A percentile compares a stretch with the other conserved stretches of the same genome.
Evolutionary conservation across 2,113 vertebrate species (phyloP).

Genomic region (Nycticryphes semicollaris): DNA sequence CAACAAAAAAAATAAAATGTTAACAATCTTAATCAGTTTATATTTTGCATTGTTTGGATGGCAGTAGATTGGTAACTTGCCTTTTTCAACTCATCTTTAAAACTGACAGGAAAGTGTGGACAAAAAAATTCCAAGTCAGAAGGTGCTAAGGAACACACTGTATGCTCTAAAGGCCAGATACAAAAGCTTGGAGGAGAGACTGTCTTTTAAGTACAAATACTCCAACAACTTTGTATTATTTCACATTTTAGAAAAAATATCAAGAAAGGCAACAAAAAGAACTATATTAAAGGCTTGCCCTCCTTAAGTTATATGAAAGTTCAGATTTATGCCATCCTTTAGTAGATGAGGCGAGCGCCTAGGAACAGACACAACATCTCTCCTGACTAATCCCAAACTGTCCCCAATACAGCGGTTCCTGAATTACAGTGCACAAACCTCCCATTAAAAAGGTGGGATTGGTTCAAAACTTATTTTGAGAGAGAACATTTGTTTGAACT

Average conservation of each 20-base stretch:
- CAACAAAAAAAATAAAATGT: background rate
- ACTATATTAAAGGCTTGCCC: background rate
- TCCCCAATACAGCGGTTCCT: slow-evolving; percentile 6
- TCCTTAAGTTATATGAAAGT: background rate
- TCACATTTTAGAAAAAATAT: background rate
- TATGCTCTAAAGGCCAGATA: background rate
- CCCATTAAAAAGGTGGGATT: background rate
- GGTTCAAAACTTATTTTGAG: slow-evolving; percentile 1
- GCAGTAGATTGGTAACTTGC: slow-evolving; percentile 35
- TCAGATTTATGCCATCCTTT: slow-evolving; percentile 1
- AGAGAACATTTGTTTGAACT: background rate
- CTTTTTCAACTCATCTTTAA: slow-evolving; percentile 9
- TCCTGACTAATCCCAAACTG: background rate
- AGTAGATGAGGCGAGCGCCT: background rate
- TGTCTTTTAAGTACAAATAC: background rate
- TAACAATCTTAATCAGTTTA: slow-evolving; percentile 14
- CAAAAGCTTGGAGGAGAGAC: background rate
- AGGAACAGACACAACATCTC: background rate
- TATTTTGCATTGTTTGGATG: slow-evolving; percentile 41
- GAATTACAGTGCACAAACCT: slow-evolving; percentile 34
- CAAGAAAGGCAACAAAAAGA: background rate
- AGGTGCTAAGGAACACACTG: background rate
- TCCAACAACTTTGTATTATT: background rate
- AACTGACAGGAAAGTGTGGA: background rate
- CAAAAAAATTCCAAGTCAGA: slow-evolving; percentile 2